Conservation (phyloP, 2,888 invertebrate species). For the Acronicta alni region DNA sequence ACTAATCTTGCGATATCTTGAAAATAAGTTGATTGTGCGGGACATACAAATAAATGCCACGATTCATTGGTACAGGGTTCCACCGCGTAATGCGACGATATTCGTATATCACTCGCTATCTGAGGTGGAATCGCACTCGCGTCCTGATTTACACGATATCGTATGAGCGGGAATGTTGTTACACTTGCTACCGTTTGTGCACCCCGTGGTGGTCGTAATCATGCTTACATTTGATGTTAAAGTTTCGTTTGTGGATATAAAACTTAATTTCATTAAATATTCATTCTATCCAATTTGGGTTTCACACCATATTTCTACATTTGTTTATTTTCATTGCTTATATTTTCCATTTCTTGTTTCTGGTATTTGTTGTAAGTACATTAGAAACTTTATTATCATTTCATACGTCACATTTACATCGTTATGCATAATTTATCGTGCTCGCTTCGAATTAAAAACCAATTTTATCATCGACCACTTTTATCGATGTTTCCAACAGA, state of each 20-base stretch:
- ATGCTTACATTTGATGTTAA: slow-evolving; percentile 8
- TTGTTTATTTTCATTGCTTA: not conserved
- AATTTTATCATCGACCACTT: slow-evolving; percentile 50
- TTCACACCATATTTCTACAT: not conserved
- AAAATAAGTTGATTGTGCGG: slow-evolving; percentile 24
- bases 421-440: slow-evolving; percentile 55
- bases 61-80: slow-evolving; percentile 43
- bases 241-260: not conserved
- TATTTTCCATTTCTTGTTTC: slow-evolving; percentile 21
- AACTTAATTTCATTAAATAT: not conserved
- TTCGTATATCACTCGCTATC: slow-evolving; percentile 83
- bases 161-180: slow-evolving; percentile 68
- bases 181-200: slow-evolving; percentile 74
- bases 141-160: slow-evolving; percentile 83
- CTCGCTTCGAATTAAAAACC: slow-evolving; percentile 51
- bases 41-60: slow-evolving; percentile 53
- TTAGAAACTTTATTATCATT: slow-evolving; percentile 48
- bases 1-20: slow-evolving; percentile 26
- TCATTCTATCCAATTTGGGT: not conserved
- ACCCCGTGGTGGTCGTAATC: slow-evolving; percentile 41
- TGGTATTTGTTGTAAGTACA: slow-evolving; percentile 42
- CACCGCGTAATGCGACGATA: slow-evolving; percentile 76
- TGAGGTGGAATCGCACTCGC: slow-evolving; percentile 74
- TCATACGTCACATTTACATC: slow-evolving; percentile 48
- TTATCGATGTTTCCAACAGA: slow-evolving; percentile 50